phyloP scores from a whole-genome alignment of 2,888 invertebrate genomes.

The Torymus auratus region DNA sequence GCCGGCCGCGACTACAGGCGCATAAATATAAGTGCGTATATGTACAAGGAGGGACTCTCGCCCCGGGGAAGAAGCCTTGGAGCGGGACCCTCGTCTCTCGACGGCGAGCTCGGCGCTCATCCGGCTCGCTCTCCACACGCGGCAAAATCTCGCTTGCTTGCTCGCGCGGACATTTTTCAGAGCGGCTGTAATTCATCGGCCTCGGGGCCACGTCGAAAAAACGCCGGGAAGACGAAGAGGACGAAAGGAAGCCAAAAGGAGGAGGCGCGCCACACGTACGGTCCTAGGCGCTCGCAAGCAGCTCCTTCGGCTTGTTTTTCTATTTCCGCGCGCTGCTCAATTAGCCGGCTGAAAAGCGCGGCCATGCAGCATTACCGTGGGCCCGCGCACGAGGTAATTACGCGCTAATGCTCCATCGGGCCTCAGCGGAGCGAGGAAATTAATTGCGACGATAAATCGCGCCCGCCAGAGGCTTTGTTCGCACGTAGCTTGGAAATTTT shows the following conservation, averaged over 20 bases:
- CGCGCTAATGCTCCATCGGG: constrained; percentile 14
- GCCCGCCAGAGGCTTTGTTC: constrained; percentile 20
- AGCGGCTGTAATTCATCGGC: no score
- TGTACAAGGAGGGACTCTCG: no score
- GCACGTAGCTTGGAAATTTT: not conserved
- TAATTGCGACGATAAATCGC: constrained; percentile 45
- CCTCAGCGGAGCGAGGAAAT: constrained; percentile 1
- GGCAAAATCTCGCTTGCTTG: no score
- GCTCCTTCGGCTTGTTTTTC: no score
- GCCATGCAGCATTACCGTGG: not conserved
- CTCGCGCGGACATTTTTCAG: no score
- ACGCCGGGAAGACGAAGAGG: not conserved
- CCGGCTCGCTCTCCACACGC: no score
- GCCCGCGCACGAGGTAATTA: constrained; percentile 33
- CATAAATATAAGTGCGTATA: no score
- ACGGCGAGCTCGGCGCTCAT: no score
- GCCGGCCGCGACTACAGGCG: no score
- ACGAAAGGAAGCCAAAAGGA: constrained; percentile 2
- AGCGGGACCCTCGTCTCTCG: no score
- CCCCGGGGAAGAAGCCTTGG: no score
- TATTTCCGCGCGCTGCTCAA: constrained; percentile 29
- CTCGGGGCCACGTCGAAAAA: not conserved
- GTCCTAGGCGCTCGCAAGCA: not conserved
- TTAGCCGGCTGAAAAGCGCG: not conserved
- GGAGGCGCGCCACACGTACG: not conserved